These are phyloP conservation scores for Penelope pileata DNA, from an alignment of 2,113 vertebrate species.

Conservation along the genomic window DNA sequence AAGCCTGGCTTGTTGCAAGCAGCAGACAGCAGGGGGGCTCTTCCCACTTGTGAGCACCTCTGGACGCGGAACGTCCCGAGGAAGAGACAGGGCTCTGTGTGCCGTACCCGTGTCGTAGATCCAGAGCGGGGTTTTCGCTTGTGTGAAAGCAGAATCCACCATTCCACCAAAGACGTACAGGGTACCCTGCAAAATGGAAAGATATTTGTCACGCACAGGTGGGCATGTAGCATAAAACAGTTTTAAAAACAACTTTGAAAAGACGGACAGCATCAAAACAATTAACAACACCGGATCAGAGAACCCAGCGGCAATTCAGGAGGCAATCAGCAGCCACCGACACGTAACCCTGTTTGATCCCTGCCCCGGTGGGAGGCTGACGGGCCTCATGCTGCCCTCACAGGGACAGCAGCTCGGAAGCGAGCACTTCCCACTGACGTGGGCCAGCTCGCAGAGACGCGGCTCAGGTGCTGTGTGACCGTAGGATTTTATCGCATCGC, in stretches of 20 bases:
- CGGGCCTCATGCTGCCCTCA: background rate
- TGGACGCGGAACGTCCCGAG: background rate
- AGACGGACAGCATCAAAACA: background rate
- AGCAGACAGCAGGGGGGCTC: background rate
- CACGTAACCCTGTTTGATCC: background rate
- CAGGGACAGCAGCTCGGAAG: accelerated
- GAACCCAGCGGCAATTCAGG: background rate
- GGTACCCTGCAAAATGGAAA: conserved; percentile 70
- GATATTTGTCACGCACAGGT: background rate
- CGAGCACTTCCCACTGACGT: accelerated
- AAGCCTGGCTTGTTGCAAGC: background rate
- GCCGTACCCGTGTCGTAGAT: conserved; percentile 81
- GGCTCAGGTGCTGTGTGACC: background rate
- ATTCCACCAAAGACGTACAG: conserved; percentile 86
- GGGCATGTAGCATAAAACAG: background rate
- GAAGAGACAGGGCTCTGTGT: background rate
- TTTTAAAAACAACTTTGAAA: background rate
- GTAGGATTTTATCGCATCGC: background rate
- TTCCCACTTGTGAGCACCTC: background rate
- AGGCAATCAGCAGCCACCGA: background rate
- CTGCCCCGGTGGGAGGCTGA: background rate
- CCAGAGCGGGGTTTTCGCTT: conserved; percentile 81
- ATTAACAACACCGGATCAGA: background rate
- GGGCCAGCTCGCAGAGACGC: background rate
- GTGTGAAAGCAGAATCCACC: conserved; percentile 83